Conservation (phyloP, 2,113 vertebrate genomes). For the Apodemus speciosus region DNA sequence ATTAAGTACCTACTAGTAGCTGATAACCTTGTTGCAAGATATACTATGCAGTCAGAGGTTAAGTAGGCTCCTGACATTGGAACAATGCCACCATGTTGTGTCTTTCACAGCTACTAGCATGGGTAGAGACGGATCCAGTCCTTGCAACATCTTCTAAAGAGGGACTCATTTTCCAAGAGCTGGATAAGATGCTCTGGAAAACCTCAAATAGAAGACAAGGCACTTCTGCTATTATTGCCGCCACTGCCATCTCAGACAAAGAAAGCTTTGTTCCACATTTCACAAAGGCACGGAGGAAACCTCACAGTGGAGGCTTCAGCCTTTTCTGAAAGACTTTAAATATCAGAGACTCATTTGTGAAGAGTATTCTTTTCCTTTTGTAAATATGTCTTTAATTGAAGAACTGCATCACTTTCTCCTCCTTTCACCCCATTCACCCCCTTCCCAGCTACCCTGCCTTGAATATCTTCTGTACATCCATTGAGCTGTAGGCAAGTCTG, state of each 20-base stretch:
- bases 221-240: background rate
- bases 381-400: background rate
- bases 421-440: background rate
- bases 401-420: background rate
- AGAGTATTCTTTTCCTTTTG: background rate
- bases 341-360: background rate
- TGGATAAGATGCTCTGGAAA: rapidly evolving
- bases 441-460: background rate
- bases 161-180: background rate
- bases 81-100: background rate
- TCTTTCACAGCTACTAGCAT: background rate
- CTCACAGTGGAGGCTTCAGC: background rate
- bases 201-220: background rate
- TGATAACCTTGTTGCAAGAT: background rate
- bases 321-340: background rate
- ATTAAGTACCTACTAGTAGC: background rate
- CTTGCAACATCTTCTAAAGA: background rate
- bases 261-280: background rate
- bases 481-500: background rate
- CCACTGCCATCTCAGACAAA: background rate
- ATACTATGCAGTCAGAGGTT: background rate
- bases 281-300: background rate
- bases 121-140: background rate
- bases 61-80: background rate
- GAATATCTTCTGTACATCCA: background rate